These are phyloP conservation scores for Euplagia quadripunctaria DNA, from an alignment of 2,888 invertebrate species.

Conservation along the genomic window DNA sequence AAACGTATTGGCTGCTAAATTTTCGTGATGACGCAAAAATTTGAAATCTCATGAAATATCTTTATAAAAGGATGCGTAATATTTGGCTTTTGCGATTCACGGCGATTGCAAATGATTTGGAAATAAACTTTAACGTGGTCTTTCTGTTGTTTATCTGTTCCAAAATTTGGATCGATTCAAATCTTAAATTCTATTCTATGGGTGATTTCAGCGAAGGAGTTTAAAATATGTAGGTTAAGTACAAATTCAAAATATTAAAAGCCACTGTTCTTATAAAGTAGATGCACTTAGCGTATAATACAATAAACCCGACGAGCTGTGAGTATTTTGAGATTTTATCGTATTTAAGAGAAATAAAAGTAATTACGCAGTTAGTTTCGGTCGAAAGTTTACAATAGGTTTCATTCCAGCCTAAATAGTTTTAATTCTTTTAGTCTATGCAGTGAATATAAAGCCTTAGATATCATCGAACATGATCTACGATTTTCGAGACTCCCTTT, in stretches of 20 bases:
- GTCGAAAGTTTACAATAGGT: constrained; percentile 75
- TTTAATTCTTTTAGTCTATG: constrained; percentile 75
- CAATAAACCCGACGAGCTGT: constrained; percentile 87
- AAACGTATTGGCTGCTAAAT: constrained; percentile 70
- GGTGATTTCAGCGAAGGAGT: constrained; percentile 73
- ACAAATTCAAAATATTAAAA: constrained; percentile 86
- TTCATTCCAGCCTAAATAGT: constrained; percentile 84
- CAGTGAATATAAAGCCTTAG: constrained; percentile 70
- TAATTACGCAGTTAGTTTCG: constrained; percentile 76
- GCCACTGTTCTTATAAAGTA: constrained; percentile 87
- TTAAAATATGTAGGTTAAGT: constrained; percentile 83
- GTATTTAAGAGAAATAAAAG: constrained; percentile 80
- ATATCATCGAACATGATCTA: constrained; percentile 71
- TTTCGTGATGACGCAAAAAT: constrained; percentile 54
- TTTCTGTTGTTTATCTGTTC: constrained; percentile 51
- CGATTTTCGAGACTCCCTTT: constrained; percentile 59
- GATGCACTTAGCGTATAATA: constrained; percentile 86
- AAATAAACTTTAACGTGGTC: constrained; percentile 43
- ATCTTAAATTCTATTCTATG: constrained; percentile 66
- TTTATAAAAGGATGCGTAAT: constrained; percentile 42
- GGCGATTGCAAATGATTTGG: constrained; percentile 47
- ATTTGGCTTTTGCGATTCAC: constrained; percentile 50
- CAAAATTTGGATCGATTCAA: constrained; percentile 60
- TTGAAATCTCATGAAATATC: constrained; percentile 52
- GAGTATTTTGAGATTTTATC: constrained; percentile 88